phyloP scores from a whole-genome alignment of 2,797 vertebrate genomes.

The Sibirionetta formosa region DNA sequence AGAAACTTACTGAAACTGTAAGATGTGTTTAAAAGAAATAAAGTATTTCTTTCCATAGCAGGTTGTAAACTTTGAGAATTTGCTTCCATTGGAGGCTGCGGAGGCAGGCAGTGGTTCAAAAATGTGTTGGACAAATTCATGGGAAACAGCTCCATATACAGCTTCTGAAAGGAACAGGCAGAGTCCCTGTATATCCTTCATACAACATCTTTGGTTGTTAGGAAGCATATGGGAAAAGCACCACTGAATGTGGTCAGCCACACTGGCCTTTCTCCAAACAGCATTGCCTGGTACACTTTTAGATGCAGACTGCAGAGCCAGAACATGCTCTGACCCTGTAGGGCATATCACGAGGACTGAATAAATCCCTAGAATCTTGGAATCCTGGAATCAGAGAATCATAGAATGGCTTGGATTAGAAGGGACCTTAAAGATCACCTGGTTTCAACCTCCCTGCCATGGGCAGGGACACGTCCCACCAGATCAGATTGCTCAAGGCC shows the following conservation, averaged over 20 bases:
- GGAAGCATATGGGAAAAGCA: not conserved
- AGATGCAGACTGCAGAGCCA: not conserved
- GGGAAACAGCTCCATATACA: not conserved
- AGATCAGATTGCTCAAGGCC: too few species aligned
- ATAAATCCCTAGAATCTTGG: too few species aligned
- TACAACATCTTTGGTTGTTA: fast-evolving
- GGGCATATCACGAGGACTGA: not conserved
- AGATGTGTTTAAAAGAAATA: not conserved
- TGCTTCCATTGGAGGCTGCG: not conserved
- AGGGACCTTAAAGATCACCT: too few species aligned
- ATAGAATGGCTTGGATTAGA: too few species aligned
- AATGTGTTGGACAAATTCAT: not conserved
- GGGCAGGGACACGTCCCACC: too few species aligned
- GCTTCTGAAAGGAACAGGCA: not conserved
- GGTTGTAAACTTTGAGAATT: not conserved
- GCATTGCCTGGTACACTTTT: fast-evolving
- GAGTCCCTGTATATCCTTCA: not conserved
- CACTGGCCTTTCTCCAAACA: not conserved
- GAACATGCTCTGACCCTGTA: not conserved
- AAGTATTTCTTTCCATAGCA: not conserved
- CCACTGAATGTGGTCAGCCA: not conserved
- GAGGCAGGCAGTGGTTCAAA: not conserved
- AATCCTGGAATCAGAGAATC: too few species aligned
- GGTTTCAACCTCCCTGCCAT: too few species aligned
- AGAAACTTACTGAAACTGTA: not conserved